phyloP scores from a whole-genome alignment of 1,140 invertebrate species.

The Drosophila ambigua region DNA sequence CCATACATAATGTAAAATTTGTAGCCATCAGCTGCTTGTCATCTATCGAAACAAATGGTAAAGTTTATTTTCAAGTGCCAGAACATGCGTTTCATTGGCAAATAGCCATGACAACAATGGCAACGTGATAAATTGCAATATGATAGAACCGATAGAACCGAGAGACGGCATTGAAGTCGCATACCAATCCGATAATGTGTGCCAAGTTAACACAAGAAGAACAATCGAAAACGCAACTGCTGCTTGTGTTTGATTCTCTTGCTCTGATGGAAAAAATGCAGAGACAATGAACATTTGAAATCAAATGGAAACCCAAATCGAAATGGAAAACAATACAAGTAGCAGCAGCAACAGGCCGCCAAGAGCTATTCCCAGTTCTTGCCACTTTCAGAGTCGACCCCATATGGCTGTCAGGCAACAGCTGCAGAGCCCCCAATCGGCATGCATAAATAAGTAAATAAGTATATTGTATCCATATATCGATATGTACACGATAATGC shows the following conservation, averaged over 20 bases:
- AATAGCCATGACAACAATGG: constrained; percentile 14
- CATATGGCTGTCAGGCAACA: constrained; percentile 39
- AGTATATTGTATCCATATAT: constrained; percentile 1
- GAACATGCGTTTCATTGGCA: constrained; percentile 42
- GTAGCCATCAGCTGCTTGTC: constrained; percentile 23
- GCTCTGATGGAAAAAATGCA: constrained; percentile 19
- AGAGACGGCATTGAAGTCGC: constrained; percentile 55
- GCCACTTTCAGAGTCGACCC: constrained; percentile 7
- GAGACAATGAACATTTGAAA: constrained; percentile 58
- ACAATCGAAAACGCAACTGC: constrained; percentile 33
- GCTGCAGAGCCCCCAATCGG: constrained; percentile 38
- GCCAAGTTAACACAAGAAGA: constrained; percentile 62
- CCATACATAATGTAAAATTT: neutral
- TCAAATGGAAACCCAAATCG: constrained; percentile 45
- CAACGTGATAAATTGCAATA: constrained; percentile 30
- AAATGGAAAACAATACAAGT: constrained; percentile 11
- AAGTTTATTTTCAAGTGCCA: constrained; percentile 47
- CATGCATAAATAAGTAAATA: constrained; percentile 13
- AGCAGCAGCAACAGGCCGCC: constrained; percentile 42
- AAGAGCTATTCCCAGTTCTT: neutral
- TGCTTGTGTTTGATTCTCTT: constrained; percentile 27
- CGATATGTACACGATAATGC: constrained; percentile 33
- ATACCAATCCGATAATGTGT: constrained; percentile 45
- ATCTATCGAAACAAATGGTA: constrained; percentile 48
- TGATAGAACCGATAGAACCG: neutral